Evolutionary conservation across 1,140 invertebrate species (phyloP), one percentile per base, ranked within the genome.

Genomic region (Zaprionus ornatus): DNA sequence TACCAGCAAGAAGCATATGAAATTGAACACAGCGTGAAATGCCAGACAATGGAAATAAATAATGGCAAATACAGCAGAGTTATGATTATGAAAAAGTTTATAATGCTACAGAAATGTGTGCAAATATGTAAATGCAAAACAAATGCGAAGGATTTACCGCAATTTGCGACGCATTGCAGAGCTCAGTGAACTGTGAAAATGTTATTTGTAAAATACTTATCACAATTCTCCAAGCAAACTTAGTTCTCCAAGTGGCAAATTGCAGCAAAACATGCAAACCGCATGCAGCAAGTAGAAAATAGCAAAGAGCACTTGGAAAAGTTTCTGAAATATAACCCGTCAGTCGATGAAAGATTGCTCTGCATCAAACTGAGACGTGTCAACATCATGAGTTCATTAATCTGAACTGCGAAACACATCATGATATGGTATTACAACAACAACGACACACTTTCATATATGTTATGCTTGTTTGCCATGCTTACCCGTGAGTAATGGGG

Each of bases 21-120:
- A 67, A 77, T 77, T 74, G 74, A 73, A 73, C 74, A 61, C 63
- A 67, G 74, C 63, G 32, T 74, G 72, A 70, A 61, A 60, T 66
- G 45, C 45, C 69, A 77, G 74, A 77, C 74, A 77, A 77, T 77
- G 69, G 62, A 66, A 74, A 52, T 82, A 83, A 75, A 52, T 82
- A 83, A 76, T 74, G 74, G 72, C 48, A 52, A 50, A 61, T 62
- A 57, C 71, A 67, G 74, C 78, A 74, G 85, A 84, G 81, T 90
- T 88, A 88, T 88, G 85, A 88, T 88, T 88, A 83, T 71, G 62
- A 90, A 90, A 85, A 82, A 61, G 80, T 87, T 87, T 82, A 77
- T 69, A 81, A 86, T 76, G 25, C 42, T 29, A 71, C 56, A 65
- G 21, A 32, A 45, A 64, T 57, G 27, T 60, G 35, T 76, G 52